phyloP scores from a whole-genome alignment of 1,140 invertebrate species.

The honey bee (Apis mellifera) region DNA sequence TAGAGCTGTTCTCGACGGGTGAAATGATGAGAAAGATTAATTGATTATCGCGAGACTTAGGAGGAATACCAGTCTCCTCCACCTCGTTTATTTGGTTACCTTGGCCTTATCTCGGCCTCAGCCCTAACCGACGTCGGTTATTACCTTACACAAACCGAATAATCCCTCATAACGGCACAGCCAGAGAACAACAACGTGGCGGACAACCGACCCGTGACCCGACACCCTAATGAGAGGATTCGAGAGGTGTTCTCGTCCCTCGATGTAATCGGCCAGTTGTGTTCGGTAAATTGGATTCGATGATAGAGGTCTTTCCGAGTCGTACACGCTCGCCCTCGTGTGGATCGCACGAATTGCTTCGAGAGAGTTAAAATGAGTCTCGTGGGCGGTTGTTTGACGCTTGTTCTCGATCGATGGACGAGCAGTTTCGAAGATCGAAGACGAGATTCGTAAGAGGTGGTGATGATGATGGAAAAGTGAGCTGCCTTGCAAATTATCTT shows the following conservation, averaged over 20 bases:
- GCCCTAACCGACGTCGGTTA: constrained; percentile 52
- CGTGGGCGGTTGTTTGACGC: constrained; percentile 27
- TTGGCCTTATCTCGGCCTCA: constrained; percentile 63
- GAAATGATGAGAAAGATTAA: constrained; percentile 49
- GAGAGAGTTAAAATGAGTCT: constrained; percentile 9
- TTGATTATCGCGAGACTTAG: constrained; percentile 41
- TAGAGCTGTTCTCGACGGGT: constrained; percentile 5
- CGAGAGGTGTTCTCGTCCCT: constrained; percentile 32
- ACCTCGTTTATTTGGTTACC: constrained; percentile 68
- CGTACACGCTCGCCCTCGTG: constrained; percentile 6
- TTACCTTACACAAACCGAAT: constrained; percentile 51
- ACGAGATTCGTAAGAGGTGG: neutral
- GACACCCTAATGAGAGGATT: constrained; percentile 68
- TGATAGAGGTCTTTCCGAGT: constrained; percentile 52
- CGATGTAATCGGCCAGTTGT: constrained; percentile 71
- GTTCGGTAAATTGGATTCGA: constrained; percentile 74
- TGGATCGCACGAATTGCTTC: constrained; percentile 31
- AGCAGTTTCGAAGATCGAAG: neutral
- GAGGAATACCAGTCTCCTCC: constrained; percentile 16
- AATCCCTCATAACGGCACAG: constrained; percentile 53
- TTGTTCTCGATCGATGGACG: constrained; percentile 3
- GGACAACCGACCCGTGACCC: constrained; percentile 72
- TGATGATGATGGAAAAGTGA: neutral
- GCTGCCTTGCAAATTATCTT: constrained; percentile 16
- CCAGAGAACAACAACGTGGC: constrained; percentile 68